These are phyloP conservation scores for Speoplatyrhinus poulsoni DNA, from an alignment of 2,113 vertebrate genomes.

Conservation along the genomic window DNA sequence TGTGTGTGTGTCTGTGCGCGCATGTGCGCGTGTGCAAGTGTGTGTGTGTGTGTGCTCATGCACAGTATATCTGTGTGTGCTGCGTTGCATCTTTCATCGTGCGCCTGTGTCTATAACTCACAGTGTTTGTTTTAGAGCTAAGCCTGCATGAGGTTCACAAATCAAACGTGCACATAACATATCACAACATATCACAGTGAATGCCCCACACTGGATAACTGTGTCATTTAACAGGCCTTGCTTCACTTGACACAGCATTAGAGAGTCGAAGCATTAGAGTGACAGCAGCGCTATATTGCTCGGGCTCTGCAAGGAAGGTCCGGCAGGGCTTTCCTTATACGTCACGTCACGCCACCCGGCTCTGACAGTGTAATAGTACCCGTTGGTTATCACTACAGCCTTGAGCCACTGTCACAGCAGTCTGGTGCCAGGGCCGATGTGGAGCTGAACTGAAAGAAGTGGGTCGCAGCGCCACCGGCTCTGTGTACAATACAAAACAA, in stretches of 20 bases:
- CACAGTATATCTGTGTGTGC: no score
- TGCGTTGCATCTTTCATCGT: no score
- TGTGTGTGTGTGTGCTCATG: not conserved
- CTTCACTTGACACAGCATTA: constrained; percentile 35
- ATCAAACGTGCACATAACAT: no score
- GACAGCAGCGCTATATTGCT: constrained; percentile 19
- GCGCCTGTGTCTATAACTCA: not conserved
- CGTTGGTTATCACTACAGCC: constrained; percentile 49
- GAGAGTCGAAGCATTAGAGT: not conserved
- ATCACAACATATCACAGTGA: not conserved
- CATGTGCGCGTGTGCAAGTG: not conserved
- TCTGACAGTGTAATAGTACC: constrained; percentile 57
- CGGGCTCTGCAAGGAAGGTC: constrained; percentile 33
- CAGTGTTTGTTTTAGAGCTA: not conserved
- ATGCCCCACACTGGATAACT: constrained; percentile 23
- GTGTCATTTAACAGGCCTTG: constrained; percentile 54
- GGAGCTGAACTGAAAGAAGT: constrained; percentile 70
- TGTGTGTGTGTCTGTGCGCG: not conserved
- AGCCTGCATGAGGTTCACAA: not conserved
- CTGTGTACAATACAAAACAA: constrained; percentile 49
- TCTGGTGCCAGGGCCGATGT: constrained; percentile 54
- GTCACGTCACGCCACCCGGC: constrained; percentile 40
- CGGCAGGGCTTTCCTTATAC: not conserved
- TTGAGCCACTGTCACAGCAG: constrained; percentile 65
- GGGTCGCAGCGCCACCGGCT: constrained; percentile 67